Conservation (phyloP, 2,113 vertebrate genomes). For the Athene noctua region DNA sequence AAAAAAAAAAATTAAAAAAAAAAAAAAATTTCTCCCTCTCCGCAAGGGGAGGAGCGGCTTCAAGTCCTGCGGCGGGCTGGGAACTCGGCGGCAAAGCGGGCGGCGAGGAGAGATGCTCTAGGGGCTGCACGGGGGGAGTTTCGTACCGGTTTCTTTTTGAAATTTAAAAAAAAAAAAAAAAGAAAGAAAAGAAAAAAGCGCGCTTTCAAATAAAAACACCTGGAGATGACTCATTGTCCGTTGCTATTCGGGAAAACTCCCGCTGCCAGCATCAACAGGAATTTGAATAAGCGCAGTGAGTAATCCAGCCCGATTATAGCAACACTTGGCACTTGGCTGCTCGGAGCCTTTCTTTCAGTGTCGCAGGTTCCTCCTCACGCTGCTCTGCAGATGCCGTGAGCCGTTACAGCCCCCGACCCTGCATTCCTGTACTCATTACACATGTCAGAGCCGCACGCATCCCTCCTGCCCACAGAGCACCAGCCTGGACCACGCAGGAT, state of each 20-base stretch:
- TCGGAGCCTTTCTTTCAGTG: background rate
- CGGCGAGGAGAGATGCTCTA: background rate
- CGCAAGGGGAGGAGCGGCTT: conserved; percentile 72
- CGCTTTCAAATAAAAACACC: conserved; percentile 43
- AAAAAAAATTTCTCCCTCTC: background rate
- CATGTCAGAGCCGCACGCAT: background rate
- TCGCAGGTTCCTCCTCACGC: background rate
- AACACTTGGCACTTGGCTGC: background rate
- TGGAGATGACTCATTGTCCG: conserved; percentile 41
- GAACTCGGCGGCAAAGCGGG: background rate
- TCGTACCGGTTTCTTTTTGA: background rate
- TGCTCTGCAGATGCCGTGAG: background rate
- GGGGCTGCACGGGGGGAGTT: background rate
- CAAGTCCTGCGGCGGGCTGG: conserved; percentile 14
- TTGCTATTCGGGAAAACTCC: conserved; percentile 10
- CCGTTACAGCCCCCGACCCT: background rate
- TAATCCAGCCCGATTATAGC: background rate
- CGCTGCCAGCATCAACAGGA: conserved; percentile 15
- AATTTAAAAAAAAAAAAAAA: background rate
- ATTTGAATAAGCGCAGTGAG: conserved; percentile 28
- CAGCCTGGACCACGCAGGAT: fast-evolving
- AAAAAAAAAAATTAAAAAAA: background rate
- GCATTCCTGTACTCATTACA: background rate
- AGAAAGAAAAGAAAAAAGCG: background rate
- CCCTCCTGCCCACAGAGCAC: background rate